Base-by-base conservation (phyloP, 1,140 invertebrate species). In the Drosophila ficusphila region DNA sequence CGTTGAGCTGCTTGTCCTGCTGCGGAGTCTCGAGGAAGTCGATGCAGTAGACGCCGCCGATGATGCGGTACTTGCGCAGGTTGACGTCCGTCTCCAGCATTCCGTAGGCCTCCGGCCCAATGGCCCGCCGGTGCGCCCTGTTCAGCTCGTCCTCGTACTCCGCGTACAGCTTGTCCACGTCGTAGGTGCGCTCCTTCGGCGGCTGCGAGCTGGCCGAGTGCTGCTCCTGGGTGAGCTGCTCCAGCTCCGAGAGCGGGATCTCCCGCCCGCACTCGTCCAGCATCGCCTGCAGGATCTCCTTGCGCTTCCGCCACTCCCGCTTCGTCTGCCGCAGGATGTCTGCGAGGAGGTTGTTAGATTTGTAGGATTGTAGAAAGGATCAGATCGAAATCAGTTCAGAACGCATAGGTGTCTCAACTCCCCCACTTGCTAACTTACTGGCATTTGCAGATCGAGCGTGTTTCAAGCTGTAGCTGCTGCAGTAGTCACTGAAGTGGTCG, bases 11-110 rank as follows among this genome's bases (percentile, higher is more conserved):
- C 36, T 90, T 90, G 38, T 91, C 90, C 77, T 96, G 95, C 1
- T 94, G 93, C 0, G 95, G 95, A 31, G 95, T 94, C 52, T 94
- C 91, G 31, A 95, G 90, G 25, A 95, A 91, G 83, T 95, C 93
- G 8, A 95, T 91, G 67, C 93, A 93, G 81, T 93, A 95, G 8
- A 95, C 92, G 0, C 95, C 95, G 0, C 95, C 95, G 7, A 95
- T 91, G 27, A 96, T 93, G 2, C 91, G 89, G 70, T 93, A 94
- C 68, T 94, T 94, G n/a, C 95, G 91, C 33, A 95, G 91, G 92
- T 96, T 96, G 0, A 96, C 91, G 74, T 95, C 94, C 0, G 93
- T 92, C 52, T 91, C 89, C n/a, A 83, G 69, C 41, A 92, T 65
- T 8, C 76, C 75, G 5, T 89, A 85, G 2, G 65, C 74, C 41